Conservation (phyloP, 37 sponge, comb jelly and placozoan species). For the Petrosia ficiformis region DNA sequence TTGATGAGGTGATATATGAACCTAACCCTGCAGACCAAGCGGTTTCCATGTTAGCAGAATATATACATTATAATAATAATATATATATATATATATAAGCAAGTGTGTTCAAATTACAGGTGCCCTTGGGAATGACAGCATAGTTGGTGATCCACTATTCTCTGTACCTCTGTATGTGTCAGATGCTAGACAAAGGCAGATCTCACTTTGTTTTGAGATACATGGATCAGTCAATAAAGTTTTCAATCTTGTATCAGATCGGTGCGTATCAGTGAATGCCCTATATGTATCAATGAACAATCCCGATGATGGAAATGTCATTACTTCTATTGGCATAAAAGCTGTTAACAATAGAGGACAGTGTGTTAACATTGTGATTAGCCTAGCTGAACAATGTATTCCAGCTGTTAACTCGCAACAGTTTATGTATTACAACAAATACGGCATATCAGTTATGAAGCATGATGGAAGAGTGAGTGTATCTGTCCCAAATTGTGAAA, state of each 20-base stretch:
- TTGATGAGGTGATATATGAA: too few relatives aligned
- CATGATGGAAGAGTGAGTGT: constrained; percentile 20
- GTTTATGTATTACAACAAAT: neutral
- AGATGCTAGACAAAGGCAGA: too few relatives aligned
- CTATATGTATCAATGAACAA: constrained; percentile 16
- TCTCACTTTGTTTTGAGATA: constrained; percentile 48
- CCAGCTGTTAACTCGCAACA: neutral
- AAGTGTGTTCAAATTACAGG: neutral
- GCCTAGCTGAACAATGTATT: neutral
- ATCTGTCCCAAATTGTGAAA: constrained; percentile 49
- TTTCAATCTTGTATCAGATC: constrained; percentile 40
- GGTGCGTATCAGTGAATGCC: constrained; percentile 41
- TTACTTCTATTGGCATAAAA: constrained; percentile 20
- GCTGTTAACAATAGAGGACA: constrained; percentile 19
- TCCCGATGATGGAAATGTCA: constrained; percentile 14
- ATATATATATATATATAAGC: too few relatives aligned
- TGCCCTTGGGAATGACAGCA: constrained; percentile 21
- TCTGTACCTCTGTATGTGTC: constrained; percentile 9
- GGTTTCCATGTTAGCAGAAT: too few relatives aligned
- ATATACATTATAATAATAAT: too few relatives aligned
- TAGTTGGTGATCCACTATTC: constrained; percentile 31
- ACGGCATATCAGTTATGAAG: constrained; percentile 13
- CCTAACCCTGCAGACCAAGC: too few relatives aligned
- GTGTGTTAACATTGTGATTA: constrained; percentile 2
- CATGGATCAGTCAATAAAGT: constrained; percentile 11